phyloP scores from a whole-genome alignment of 2,888 invertebrate genomes.

The Tricholauxania praeusta region DNA sequence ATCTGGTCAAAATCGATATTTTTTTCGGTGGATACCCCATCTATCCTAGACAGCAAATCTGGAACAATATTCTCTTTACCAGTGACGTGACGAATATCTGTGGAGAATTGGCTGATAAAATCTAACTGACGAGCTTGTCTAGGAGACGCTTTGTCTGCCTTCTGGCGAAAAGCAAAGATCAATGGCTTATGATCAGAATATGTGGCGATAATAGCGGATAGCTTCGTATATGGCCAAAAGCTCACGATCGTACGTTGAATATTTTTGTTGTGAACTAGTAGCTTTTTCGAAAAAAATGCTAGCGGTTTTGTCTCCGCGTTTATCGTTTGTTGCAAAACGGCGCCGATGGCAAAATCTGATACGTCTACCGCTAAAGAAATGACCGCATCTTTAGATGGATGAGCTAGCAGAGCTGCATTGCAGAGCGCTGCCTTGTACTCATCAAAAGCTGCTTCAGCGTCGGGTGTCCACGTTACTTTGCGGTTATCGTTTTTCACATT shows the following conservation, averaged over 20 bases:
- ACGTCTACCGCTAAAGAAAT: conserved; percentile 1
- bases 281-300: conserved; percentile 60
- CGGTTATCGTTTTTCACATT: conserved; percentile 18
- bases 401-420: conserved; percentile 17
- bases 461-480: background rate
- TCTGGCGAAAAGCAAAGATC: conserved; percentile 27
- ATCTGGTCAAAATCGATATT: conserved; percentile 4
- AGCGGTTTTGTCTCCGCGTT: conserved; percentile 55
- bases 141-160: conserved; percentile 31
- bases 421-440: conserved; percentile 7
- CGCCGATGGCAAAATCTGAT: conserved; percentile 24
- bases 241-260: conserved; percentile 56
- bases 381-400: background rate
- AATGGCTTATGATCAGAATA: conserved; percentile 40
- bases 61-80: conserved; percentile 31
- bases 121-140: conserved; percentile 26
- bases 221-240: conserved; percentile 31
- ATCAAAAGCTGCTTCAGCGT: conserved; percentile 15
- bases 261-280: conserved; percentile 57
- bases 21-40: conserved; percentile 6
- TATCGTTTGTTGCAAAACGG: conserved; percentile 30
- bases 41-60: conserved; percentile 27
- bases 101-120: conserved; percentile 43
- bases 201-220: conserved; percentile 28
- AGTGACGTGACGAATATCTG: conserved; percentile 37